phyloP scores from a whole-genome alignment of 2,888 invertebrate species.

The Lithophane leautieri region DNA sequence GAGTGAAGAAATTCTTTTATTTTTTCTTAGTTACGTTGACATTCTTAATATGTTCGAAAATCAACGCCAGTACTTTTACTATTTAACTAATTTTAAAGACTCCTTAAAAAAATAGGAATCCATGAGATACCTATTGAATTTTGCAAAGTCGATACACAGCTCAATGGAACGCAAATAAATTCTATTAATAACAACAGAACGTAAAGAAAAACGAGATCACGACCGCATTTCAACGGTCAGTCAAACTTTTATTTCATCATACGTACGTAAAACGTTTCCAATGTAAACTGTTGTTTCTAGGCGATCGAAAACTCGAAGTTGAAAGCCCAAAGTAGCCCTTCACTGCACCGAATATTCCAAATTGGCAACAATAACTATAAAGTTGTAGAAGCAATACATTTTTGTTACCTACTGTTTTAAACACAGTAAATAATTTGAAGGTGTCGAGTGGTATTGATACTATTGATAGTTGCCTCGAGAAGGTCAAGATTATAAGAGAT shows the following conservation, averaged over 20 bases:
- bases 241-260: constrained; percentile 70
- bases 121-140: not conserved
- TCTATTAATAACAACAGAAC: constrained; percentile 63
- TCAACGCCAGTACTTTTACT: not conserved
- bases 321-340: not conserved
- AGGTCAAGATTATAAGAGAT: not conserved
- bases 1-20: not conserved
- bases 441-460: not conserved
- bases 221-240: constrained; percentile 73
- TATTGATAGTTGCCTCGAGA: not conserved
- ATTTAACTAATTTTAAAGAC: not conserved
- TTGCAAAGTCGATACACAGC: constrained; percentile 27
- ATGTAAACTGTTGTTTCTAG: constrained; percentile 15
- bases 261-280: constrained; percentile 32
- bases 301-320: not conserved
- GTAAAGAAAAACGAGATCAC: constrained; percentile 75
- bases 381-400: not conserved
- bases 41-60: not conserved
- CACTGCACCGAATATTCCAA: not conserved
- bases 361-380: not conserved
- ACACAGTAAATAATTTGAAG: too few relatives aligned
- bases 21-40: not conserved
- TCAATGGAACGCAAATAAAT: constrained; percentile 45
- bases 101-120: not conserved
- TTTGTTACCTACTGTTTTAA: not conserved